Conservation (phyloP, 2,888 invertebrate species). For the Drosophila infuscata region DNA sequence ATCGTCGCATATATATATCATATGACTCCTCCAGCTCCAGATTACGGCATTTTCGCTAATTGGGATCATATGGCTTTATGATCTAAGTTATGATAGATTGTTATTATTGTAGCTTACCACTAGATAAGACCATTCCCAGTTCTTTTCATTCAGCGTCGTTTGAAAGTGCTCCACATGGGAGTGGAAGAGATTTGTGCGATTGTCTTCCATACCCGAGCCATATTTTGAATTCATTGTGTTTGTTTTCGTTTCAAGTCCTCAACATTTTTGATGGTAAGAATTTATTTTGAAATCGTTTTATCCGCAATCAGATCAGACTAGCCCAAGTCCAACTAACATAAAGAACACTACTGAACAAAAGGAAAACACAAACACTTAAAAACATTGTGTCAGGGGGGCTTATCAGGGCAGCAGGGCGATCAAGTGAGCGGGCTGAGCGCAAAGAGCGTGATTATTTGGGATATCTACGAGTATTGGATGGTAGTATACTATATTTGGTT, state of each 20-base stretch:
- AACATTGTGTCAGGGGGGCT: constrained; percentile 31
- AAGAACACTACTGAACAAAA: constrained; percentile 6
- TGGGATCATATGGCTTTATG: not conserved
- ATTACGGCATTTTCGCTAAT: constrained; percentile 90
- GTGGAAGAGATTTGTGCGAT: constrained; percentile 53
- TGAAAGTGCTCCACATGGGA: constrained; percentile 58
- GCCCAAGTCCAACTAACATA: constrained; percentile 10
- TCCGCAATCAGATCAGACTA: constrained; percentile 62
- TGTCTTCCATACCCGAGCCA: constrained; percentile 56
- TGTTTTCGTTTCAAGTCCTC: constrained; percentile 34
- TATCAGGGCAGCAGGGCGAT: constrained; percentile 26
- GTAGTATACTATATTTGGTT: constrained; percentile 9
- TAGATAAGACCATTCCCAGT: constrained; percentile 85
- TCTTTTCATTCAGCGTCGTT: constrained; percentile 79
- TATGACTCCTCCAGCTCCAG: constrained; percentile 91
- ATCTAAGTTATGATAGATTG: not conserved
- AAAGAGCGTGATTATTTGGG: constrained; percentile 35
- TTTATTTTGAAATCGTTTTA: not conserved
- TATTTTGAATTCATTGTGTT: constrained; percentile 67
- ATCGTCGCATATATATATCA: constrained; percentile 90
- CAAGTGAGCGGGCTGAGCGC: constrained; percentile 16
- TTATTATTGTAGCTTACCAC: constrained; percentile 70
- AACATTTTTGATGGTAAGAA: constrained; percentile 44
- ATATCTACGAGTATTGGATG: constrained; percentile 27
- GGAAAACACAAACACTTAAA: constrained; percentile 31